Evolutionary conservation across 2,113 vertebrate genomes (phyloP), one percentile per base, ranked within the genome.

Genomic region (Tinamus guttatus): DNA sequence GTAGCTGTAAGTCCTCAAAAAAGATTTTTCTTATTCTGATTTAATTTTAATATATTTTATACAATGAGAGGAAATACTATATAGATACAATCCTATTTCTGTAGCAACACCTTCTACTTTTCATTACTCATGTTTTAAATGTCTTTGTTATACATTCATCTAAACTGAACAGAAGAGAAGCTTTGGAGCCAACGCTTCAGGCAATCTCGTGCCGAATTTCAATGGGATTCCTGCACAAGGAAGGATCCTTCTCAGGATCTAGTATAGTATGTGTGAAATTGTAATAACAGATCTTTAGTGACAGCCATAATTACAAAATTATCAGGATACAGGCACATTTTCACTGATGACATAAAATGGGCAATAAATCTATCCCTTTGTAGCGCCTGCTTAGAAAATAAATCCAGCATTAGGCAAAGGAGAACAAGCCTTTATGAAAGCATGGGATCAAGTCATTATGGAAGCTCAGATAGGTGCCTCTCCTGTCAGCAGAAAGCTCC

Each of bases 291-390:
- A 92, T 90, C 70, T 91, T 89, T 58, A 90, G 40, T 63, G 68
- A 90, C 70, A 85, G 74, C 32, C 58, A 43, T 75, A 89, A 94
- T 85, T 94, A 89, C 45, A 80, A 80, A 91, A 87, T 82, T 91
- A 81, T 86, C 73, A 95, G 69, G 73, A 95, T 49, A 45, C 0
- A 4, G 38, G 58, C 73, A 92, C 47, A 49, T 81, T 89, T 90
- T 86, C 83, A 92, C 19, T 81, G 11, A 77, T 62, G 52, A 62
- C 81, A 81, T 18, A 86, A 92, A 94, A 75, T 27, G 38, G 81
- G 65, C 56, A 93, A 52, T 58, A 25, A 75, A 71, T 81, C 58
- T 30, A 43, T 30, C 51, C 13, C 47, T 84, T 88, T 88, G 60
- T 30, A 80, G 19, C 30, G 6, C 11, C 78, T 13, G 15, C 30